Conservation (phyloP, 1,140 invertebrate genomes). For the Linepithema humile region DNA sequence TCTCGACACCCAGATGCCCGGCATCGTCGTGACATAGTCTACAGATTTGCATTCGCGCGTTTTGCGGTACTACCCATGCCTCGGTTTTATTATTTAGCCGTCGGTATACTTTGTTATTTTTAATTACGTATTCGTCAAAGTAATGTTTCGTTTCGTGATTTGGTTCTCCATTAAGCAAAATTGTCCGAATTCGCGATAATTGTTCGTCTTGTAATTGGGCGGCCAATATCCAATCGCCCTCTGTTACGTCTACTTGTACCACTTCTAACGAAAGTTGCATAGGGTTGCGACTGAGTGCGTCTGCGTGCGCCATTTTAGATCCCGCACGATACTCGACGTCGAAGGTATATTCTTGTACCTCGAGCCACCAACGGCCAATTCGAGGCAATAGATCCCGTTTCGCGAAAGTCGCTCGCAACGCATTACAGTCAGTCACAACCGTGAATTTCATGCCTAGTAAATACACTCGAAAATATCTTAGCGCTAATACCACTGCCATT, state of each 20-base stretch:
- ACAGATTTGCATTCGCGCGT: not conserved
- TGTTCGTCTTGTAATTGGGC: conserved; percentile 5
- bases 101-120: not conserved
- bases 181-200: not conserved
- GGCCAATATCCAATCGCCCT: not conserved
- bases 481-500: conserved; percentile 46
- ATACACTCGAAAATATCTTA: conserved; percentile 72
- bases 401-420: not conserved
- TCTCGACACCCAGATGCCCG: too few relatives aligned
- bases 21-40: not conserved
- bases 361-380: conserved; percentile 9
- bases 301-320: not conserved
- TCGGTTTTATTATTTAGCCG: not conserved
- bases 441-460: conserved; percentile 39
- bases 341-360: conserved; percentile 23
- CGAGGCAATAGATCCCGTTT: conserved; percentile 11
- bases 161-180: not conserved
- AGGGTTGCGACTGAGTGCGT: conserved; percentile 3
- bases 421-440: conserved; percentile 9
- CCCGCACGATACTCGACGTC: not conserved
- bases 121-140: not conserved
- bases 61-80: not conserved
- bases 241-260: not conserved
- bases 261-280: not conserved
- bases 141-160: conserved; percentile 18